phyloP scores from a whole-genome alignment of 2,888 invertebrate species.

The Crematogaster levior region DNA sequence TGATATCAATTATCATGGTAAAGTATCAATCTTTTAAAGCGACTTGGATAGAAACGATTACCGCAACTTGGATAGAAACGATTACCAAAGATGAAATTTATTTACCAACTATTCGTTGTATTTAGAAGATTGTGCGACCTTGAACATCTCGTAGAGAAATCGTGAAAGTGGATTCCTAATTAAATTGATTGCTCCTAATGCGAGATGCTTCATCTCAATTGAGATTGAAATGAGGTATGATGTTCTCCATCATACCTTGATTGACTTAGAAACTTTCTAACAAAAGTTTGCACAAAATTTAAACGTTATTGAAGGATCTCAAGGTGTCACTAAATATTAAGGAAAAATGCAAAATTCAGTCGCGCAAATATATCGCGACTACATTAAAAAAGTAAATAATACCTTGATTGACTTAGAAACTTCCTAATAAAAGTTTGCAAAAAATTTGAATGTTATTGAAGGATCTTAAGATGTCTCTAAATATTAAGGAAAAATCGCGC shows the following conservation, averaged over 20 bases:
- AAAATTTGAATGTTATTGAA: background rate
- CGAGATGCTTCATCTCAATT: background rate
- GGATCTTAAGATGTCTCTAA: background rate
- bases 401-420: too few species aligned
- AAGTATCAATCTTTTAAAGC: background rate
- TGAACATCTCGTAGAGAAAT: background rate
- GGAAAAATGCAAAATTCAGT: background rate
- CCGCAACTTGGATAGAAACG: too few species aligned
- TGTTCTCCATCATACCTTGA: too few species aligned
- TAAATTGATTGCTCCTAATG: background rate
- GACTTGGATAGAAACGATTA: too few species aligned
- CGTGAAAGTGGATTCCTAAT: background rate
- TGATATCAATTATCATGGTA: constrained; percentile 18
- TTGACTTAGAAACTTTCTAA: background rate
- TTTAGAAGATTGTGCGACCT: background rate
- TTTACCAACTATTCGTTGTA: background rate
- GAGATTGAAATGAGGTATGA: too few species aligned
- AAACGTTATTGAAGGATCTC: background rate
- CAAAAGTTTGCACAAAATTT: background rate
- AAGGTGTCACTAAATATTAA: background rate
- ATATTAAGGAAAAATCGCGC: background rate
- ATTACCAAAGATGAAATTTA: background rate
- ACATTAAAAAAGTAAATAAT: too few species aligned
- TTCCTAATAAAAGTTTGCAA: background rate
- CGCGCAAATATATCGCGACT: background rate